Evolutionary conservation across 2,797 vertebrate genomes (phyloP), one percentile per base, ranked within the genome.

Genomic region (Brotula barbata): DNA sequence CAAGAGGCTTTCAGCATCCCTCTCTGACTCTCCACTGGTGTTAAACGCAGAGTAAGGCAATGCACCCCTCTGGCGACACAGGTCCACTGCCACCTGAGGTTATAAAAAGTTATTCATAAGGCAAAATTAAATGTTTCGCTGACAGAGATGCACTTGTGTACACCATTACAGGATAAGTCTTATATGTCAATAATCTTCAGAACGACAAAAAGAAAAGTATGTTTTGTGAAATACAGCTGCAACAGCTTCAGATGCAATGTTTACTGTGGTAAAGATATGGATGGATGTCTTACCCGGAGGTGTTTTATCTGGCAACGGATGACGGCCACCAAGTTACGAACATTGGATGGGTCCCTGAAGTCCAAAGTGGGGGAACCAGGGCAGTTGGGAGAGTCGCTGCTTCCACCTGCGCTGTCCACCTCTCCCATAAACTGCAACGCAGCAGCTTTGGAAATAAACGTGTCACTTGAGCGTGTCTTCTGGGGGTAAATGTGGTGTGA

Each of bases 221-320:
- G 11, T 21, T n/a, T n/a, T n/a, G n/a, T n/a, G n/a, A n/a, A n/a
- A n/a, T n/a, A n/a, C n/a, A n/a, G n/a, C n/a, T n/a, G n/a, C n/a
- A n/a, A n/a, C n/a, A n/a, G n/a, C n/a, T n/a, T n/a, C n/a, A n/a
- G n/a, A n/a, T n/a, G n/a, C n/a, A n/a, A n/a, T n/a, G n/a, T n/a
- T n/a, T n/a, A n/a, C n/a, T n/a, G n/a, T n/a, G n/a, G n/a, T n/a
- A n/a, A n/a, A n/a, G n/a, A n/a, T n/a, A n/a, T n/a, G n/a, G n/a
- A 33, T 6, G 11, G 11, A 33, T 11, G 7, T 23, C 80, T 75
- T 87, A 92, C 90, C 89, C 93, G 90, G 20, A 95, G 90, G 67
- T 94, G 92, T 83, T 93, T 92, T 61, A 95, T 90, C 84, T 95
- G 94, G 73, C 91, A 91, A n/a, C 92, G 90, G 56, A 94, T 91